A percentile compares a stretch with the other conserved stretches of the same genome.
These are phyloP conservation scores for Chinchilla lanigera DNA, from an alignment of 2,113 vertebrate genomes.

Conservation along the genomic window DNA sequence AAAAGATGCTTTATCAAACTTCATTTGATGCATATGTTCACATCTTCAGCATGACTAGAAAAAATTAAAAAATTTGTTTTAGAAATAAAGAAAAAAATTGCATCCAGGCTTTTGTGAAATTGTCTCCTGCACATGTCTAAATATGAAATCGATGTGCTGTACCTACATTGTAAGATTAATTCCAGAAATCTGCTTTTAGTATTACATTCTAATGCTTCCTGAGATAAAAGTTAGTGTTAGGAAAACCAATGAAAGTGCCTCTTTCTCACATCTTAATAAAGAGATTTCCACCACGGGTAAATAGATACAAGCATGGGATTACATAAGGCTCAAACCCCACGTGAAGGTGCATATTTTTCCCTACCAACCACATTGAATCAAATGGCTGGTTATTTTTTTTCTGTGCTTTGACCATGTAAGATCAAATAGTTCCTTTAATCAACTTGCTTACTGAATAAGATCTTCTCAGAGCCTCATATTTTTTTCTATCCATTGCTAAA, in stretches of 20 bases:
- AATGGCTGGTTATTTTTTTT: background rate
- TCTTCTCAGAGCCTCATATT: background rate
- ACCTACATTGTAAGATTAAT: constrained; percentile 43
- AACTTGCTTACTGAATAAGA: constrained; percentile 24
- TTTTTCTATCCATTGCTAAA: constrained; percentile 55
- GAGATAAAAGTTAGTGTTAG: constrained; percentile 57
- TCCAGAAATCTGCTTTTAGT: constrained; percentile 37
- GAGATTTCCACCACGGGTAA: constrained; percentile 59
- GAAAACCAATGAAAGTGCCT: constrained; percentile 56
- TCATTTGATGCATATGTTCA: background rate
- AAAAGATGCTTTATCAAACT: constrained; percentile 13
- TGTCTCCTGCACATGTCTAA: constrained; percentile 26
- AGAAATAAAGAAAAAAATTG: constrained; percentile 41
- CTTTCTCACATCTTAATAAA: constrained; percentile 69
- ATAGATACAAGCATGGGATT: constrained; percentile 65
- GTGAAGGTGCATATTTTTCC: background rate
- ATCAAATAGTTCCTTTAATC: constrained; percentile 55
- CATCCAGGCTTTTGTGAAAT: constrained; percentile 36
- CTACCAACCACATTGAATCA: background rate
- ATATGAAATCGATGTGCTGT: constrained; percentile 1
- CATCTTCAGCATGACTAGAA: background rate
- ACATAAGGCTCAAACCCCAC: background rate
- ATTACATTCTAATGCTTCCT: constrained; percentile 73
- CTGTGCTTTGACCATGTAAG: background rate
- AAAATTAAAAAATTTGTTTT: constrained; percentile 61